Base-by-base conservation (phyloP, 1,140 invertebrate species). In the Lucilia sericata region DNA sequence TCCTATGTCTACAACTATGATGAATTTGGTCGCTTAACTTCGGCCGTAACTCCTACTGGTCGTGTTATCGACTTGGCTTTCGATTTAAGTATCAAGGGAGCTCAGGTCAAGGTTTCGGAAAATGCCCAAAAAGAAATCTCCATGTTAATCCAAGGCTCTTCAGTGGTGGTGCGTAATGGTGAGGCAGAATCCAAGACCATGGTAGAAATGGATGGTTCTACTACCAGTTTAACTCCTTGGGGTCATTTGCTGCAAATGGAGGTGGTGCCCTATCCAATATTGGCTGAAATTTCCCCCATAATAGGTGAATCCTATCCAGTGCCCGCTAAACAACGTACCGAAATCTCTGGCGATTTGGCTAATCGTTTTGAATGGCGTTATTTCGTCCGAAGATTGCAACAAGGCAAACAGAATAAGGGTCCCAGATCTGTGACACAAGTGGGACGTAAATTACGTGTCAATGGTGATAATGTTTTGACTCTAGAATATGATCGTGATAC, bases 311-410 rank as follows among this genome's bases (percentile, higher is more conserved):
- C 96, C 86, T 97, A 98, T 88, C 97, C 97, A 0, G 95, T 98
- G 1, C 96, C 97, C 3, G 96, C 96, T 1, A 97, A 97, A 89
- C 97, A 98, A 89, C 94, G 95, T 86, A 97, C 95, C 0, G 96
- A 97, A 91, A 95, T 98, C 36, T 96, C 96, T 17, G 96, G 96
- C 0, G 97, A 98, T 88, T 91, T 98, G 30, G 96, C 97, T 0
- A 99, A 99, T 89, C 93, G 97, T 84, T 96, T 99, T 85, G 97
- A 99, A 92, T 99, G 98, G 98, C 93, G 97, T 65, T 99, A 98
- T 90, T 97, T 97, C 91, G 91, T 96, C 25, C 91, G 95, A 70
- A 94, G 95, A 84, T 91, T 94, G 17, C 94, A 95, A 86, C 94
- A 93, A 85, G 93, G 94, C 83, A 94, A 94, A 86, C 91, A 92